Percentiles rank a stretch among this genome's conserved stretches.
Conservation (phyloP, 2,888 invertebrate genomes). For the Marasmarcha lunaedactyla region DNA sequence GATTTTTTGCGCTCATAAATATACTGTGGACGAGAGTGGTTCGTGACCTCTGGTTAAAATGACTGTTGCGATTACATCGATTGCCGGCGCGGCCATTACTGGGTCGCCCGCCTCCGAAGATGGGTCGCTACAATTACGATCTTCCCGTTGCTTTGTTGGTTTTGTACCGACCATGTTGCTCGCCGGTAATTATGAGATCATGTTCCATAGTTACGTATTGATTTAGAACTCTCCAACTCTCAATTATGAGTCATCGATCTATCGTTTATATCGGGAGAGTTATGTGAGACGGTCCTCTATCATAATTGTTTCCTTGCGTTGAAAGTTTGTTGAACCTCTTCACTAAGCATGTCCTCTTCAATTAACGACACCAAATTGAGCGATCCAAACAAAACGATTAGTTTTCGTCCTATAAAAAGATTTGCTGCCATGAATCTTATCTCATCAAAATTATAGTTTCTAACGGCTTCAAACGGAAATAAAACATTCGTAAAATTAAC, state of each 20-base stretch:
- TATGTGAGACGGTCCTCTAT: constrained; percentile 44
- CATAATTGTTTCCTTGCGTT: constrained; percentile 28
- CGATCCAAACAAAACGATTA: too few species aligned
- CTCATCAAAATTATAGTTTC: constrained; percentile 3
- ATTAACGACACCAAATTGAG: too few species aligned
- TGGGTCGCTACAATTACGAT: constrained; percentile 53
- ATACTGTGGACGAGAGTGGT: constrained; percentile 37
- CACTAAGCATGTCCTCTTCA: constrained; percentile 18
- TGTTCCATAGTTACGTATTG: constrained; percentile 59
- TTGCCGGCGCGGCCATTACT: constrained; percentile 56
- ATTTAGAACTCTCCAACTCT: constrained; percentile 57
- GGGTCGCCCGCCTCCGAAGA: constrained; percentile 52
- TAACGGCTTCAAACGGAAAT: constrained; percentile 1
- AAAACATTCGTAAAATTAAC: not conserved
- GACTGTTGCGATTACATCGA: constrained; percentile 54
- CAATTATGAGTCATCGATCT: constrained; percentile 57
- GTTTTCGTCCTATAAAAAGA: too few species aligned
- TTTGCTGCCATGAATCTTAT: too few species aligned
- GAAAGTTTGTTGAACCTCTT: constrained; percentile 36
- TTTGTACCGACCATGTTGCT: constrained; percentile 42
- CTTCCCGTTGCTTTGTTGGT: constrained; percentile 53
- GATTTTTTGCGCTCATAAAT: constrained; percentile 52
- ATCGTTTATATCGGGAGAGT: constrained; percentile 40
- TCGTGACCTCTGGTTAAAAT: constrained; percentile 61
- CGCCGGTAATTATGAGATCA: constrained; percentile 60